Evolutionary conservation across 1,140 invertebrate species (phyloP).

Genomic region (Yoshiicerus persimilis): DNA sequence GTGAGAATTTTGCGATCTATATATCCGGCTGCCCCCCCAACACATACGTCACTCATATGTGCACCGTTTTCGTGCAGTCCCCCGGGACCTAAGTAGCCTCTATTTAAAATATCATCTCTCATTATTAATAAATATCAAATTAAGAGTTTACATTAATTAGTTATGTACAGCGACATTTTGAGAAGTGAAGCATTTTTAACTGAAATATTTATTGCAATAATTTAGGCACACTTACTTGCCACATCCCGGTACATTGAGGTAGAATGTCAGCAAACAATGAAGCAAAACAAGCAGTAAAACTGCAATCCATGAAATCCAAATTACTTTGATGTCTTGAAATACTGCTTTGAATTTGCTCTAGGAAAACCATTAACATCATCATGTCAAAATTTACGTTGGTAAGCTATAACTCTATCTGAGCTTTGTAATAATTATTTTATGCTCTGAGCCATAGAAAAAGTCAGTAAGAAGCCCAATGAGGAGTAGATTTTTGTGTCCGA

Average conservation of each 20-base stretch:
- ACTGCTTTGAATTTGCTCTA: constrained; percentile 44
- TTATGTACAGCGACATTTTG: too few species aligned
- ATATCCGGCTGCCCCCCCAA: constrained; percentile 80
- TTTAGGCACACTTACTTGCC: constrained; percentile 62
- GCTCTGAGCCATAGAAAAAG: too few species aligned
- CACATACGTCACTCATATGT: not conserved
- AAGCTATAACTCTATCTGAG: too few species aligned
- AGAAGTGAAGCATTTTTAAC: too few species aligned
- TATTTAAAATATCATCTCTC: too few species aligned
- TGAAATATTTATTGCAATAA: not conserved
- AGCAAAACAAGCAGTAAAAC: constrained; percentile 63
- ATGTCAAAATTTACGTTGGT: too few species aligned
- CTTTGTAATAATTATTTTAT: too few species aligned
- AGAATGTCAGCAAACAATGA: constrained; percentile 71
- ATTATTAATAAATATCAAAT: too few species aligned
- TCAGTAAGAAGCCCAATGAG: too few species aligned
- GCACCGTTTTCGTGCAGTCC: constrained; percentile 62
- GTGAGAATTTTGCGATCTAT: constrained; percentile 78
- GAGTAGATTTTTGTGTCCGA: too few species aligned
- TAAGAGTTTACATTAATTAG: too few species aligned
- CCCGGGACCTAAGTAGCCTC: constrained; percentile 88
- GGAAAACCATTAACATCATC: not conserved
- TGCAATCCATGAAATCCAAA: constrained; percentile 63
- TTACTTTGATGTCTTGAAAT: constrained; percentile 42
- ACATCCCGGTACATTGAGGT: constrained; percentile 71